Evolutionary conservation across 2,888 invertebrate genomes (phyloP).

Genomic region (Eupithecia exiguata): DNA sequence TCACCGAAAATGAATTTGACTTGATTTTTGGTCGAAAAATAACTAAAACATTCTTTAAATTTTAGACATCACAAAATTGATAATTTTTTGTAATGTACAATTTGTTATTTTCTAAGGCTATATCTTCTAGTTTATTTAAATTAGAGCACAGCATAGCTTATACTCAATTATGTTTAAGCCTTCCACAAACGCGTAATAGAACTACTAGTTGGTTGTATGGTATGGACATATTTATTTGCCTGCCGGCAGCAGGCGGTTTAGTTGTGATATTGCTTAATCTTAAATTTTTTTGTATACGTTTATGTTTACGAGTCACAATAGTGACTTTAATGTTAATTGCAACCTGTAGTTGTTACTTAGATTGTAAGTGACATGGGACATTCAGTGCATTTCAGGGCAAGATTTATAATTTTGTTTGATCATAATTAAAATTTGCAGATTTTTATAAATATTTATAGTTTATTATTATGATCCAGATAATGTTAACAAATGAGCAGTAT

Average conservation of each 20-base stretch:
- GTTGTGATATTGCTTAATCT: conserved; percentile 83
- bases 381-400: conserved; percentile 58
- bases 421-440: conserved; percentile 54
- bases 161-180: conserved; percentile 23
- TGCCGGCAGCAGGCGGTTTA: conserved; percentile 69
- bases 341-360: conserved; percentile 65
- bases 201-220: conserved; percentile 30
- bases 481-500: conserved; percentile 77
- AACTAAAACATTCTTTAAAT: background rate
- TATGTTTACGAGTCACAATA: conserved; percentile 72
- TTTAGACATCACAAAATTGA: background rate
- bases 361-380: conserved; percentile 56
- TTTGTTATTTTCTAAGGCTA: background rate
- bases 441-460: conserved; percentile 54
- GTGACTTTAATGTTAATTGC: conserved; percentile 79
- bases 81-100: background rate
- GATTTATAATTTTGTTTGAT: conserved; percentile 52
- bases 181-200: conserved; percentile 21
- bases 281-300: conserved; percentile 81
- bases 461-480: conserved; percentile 57
- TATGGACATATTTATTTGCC: conserved; percentile 69
- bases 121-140: background rate
- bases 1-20: background rate
- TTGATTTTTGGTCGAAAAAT: background rate
- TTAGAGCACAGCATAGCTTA: conserved; percentile 32